Evolutionary conservation across 1,140 invertebrate species (phyloP).

Genomic region (Drepana arcuata): DNA sequence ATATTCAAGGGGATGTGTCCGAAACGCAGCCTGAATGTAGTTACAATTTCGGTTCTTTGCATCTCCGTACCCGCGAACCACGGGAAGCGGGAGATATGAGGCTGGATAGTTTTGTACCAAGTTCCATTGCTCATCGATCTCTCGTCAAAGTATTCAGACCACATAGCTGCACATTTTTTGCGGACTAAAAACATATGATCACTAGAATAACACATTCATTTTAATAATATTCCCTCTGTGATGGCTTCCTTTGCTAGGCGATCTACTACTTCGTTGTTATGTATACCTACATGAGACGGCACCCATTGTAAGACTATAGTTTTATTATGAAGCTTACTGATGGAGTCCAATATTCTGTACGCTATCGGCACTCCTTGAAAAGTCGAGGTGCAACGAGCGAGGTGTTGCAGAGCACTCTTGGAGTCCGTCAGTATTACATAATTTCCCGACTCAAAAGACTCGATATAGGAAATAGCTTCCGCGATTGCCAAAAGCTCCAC

Average conservation of each 20-base stretch:
- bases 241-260: not conserved
- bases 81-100: no score
- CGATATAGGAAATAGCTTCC: slow-evolving; percentile 10
- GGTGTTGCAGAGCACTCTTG: slow-evolving; percentile 18
- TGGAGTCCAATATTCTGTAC: slow-evolving; percentile 11
- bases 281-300: slow-evolving; percentile 3
- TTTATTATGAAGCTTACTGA: slow-evolving; percentile 7
- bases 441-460: slow-evolving; percentile 2
- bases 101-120: no score
- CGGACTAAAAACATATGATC: no score
- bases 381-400: slow-evolving; percentile 20
- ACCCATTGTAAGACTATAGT: slow-evolving; percentile 4
- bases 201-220: no score
- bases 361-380: slow-evolving; percentile 17
- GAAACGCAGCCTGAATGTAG: no score
- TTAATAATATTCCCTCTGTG: not conserved
- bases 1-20: no score
- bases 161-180: no score
- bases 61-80: no score
- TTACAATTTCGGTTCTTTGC: no score
- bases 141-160: no score
- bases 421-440: slow-evolving; percentile 18
- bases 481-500: slow-evolving; percentile 7
- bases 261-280: slow-evolving; percentile 5
- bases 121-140: no score